phyloP scores from a whole-genome alignment of 2,888 invertebrate genomes.

The Spodoptera exigua region DNA sequence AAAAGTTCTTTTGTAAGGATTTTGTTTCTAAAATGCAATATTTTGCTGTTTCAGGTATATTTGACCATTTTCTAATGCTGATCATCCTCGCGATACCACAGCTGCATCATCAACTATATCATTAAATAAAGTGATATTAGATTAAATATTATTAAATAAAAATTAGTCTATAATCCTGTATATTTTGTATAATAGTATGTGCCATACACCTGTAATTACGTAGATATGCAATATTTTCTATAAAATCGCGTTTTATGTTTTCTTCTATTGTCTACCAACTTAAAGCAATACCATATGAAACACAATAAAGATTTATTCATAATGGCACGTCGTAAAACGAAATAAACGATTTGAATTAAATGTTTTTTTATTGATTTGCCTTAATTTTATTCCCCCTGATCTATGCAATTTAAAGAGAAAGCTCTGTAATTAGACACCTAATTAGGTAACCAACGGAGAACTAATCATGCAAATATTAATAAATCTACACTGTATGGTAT shows the following conservation, averaged over 20 bases:
- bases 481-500: too few relatives aligned
- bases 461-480: too few relatives aligned
- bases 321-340: constrained; percentile 82
- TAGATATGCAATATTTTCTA: constrained; percentile 86
- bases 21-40: too few relatives aligned
- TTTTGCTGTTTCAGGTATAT: constrained; percentile 70
- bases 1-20: too few relatives aligned
- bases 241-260: constrained; percentile 74
- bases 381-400: background rate
- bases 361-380: constrained; percentile 6
- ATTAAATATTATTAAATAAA: constrained; percentile 69
- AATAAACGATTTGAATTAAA: constrained; percentile 75
- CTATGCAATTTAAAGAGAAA: background rate
- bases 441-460: too few relatives aligned
- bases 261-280: constrained; percentile 75
- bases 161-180: constrained; percentile 84
- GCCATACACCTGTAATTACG: constrained; percentile 86
- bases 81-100: constrained; percentile 70
- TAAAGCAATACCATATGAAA: constrained; percentile 81
- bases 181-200: constrained; percentile 88
- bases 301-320: constrained; percentile 83
- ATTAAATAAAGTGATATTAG: constrained; percentile 89
- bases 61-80: constrained; percentile 73
- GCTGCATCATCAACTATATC: constrained; percentile 81
- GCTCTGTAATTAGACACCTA: too few relatives aligned